Conservation (phyloP, 2,113 vertebrate species). For the Xenopus tropicalis region DNA sequence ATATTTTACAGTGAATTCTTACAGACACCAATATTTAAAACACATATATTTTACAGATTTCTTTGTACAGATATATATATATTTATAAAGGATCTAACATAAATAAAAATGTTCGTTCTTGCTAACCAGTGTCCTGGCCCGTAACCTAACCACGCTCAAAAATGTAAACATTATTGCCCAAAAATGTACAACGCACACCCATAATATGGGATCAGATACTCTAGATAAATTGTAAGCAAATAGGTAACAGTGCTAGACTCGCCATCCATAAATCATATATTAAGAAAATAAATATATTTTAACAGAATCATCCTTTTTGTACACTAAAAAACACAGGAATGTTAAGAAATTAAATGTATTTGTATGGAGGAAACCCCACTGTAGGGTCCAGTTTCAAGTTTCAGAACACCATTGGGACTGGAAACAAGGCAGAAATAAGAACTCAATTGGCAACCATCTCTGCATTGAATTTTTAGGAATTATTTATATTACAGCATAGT, state of each 20-base stretch:
- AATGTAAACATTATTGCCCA: constrained; percentile 80
- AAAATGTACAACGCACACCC: constrained; percentile 63
- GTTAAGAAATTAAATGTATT: not conserved
- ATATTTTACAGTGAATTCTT: constrained; percentile 96
- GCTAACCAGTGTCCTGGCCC: constrained; percentile 81
- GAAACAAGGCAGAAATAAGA: not conserved
- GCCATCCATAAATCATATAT: constrained; percentile 75
- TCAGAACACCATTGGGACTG: not conserved
- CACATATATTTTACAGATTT: constrained; percentile 91
- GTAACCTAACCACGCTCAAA: constrained; percentile 68
- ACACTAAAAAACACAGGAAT: not conserved
- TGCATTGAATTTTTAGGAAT: too few species aligned
- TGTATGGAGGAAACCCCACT: not conserved
- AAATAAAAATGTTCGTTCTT: constrained; percentile 78
- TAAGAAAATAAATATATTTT: constrained; percentile 64
- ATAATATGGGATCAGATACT: constrained; percentile 54
- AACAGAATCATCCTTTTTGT: constrained; percentile 36
- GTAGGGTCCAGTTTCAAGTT: not conserved
- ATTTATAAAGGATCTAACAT: constrained; percentile 88
- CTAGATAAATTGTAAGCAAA: constrained; percentile 64
- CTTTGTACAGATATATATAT: constrained; percentile 81
- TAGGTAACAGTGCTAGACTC: constrained; percentile 73
- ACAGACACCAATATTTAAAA: constrained; percentile 98
- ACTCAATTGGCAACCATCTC: too few species aligned
- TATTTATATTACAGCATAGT: too few species aligned